Percentiles rank a stretch among this genome's conserved stretches.
phyloP scores from a whole-genome alignment of 2,888 invertebrate genomes.

The Sphaerophoria rueppellii region DNA sequence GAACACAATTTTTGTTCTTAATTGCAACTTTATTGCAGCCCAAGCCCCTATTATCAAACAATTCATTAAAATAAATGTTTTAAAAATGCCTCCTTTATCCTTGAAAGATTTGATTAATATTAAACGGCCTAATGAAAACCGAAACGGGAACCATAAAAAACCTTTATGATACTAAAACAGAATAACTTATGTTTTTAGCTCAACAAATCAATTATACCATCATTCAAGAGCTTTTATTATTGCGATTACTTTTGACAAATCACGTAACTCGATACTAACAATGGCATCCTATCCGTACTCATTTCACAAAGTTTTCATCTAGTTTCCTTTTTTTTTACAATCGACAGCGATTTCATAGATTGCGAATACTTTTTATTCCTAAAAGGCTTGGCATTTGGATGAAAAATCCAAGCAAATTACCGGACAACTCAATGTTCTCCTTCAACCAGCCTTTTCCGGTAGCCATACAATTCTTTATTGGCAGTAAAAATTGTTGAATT shows the following conservation, averaged over 20 bases:
- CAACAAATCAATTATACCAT: too few relatives aligned
- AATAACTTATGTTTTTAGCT: too few relatives aligned
- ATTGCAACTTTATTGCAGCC: too few relatives aligned
- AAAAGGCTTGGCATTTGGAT: conserved; percentile 44
- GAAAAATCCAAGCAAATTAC: conserved; percentile 47
- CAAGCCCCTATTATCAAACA: too few relatives aligned
- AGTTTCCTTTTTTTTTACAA: not conserved
- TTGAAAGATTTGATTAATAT: too few relatives aligned
- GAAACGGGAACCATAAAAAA: too few relatives aligned
- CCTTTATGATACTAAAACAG: too few relatives aligned
- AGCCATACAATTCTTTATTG: conserved; percentile 8
- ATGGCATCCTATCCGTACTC: not conserved
- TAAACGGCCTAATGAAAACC: too few relatives aligned
- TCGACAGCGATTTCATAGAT: conserved; percentile 1
- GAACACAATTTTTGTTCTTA: too few relatives aligned
- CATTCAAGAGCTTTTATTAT: not conserved
- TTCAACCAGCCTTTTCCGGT: not conserved
- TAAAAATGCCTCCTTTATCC: too few relatives aligned
- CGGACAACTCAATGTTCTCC: conserved; percentile 35
- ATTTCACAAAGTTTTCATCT: not conserved
- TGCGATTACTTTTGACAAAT: conserved; percentile 11
- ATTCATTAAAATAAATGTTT: too few relatives aligned
- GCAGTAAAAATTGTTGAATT: conserved; percentile 21
- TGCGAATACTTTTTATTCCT: conserved; percentile 4
- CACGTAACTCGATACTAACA: too few relatives aligned